Conservation (phyloP, 1,140 invertebrate species). For the Brachionus asplanchnoidis region DNA sequence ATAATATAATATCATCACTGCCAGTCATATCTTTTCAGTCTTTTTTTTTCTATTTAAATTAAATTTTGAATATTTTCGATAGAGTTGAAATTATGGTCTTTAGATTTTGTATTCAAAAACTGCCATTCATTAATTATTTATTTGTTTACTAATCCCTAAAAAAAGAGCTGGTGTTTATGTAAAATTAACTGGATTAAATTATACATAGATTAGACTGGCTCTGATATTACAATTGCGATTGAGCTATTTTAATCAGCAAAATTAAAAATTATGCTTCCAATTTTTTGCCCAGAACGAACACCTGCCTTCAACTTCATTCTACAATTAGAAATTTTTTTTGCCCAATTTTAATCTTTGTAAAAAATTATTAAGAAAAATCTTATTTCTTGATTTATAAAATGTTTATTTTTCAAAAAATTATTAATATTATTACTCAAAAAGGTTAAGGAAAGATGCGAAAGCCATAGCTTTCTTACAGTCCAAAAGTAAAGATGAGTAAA, state of each 20-base stretch:
- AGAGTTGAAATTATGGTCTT: not conserved
- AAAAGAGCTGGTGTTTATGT: not conserved
- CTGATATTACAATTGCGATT: not conserved
- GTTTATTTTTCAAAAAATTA: too few relatives aligned
- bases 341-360: not conserved
- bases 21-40: not conserved
- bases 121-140: not conserved
- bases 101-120: not conserved
- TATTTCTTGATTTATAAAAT: too few relatives aligned
- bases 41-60: not conserved
- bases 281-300: not conserved
- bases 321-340: not conserved
- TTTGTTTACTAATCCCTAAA: not conserved
- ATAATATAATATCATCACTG: not conserved
- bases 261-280: not conserved
- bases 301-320: not conserved
- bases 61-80: not conserved
- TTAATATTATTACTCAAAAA: too few relatives aligned
- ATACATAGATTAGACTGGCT: not conserved
- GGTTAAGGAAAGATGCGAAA: too few relatives aligned
- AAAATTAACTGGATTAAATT: not conserved
- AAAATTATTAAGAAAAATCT: too few relatives aligned
- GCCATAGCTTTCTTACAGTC: too few relatives aligned
- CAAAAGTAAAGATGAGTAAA: too few relatives aligned
- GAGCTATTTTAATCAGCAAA: not conserved